Evolutionary conservation across 2,113 vertebrate species (phyloP).

Genomic region (Microtus pennsylvanicus): DNA sequence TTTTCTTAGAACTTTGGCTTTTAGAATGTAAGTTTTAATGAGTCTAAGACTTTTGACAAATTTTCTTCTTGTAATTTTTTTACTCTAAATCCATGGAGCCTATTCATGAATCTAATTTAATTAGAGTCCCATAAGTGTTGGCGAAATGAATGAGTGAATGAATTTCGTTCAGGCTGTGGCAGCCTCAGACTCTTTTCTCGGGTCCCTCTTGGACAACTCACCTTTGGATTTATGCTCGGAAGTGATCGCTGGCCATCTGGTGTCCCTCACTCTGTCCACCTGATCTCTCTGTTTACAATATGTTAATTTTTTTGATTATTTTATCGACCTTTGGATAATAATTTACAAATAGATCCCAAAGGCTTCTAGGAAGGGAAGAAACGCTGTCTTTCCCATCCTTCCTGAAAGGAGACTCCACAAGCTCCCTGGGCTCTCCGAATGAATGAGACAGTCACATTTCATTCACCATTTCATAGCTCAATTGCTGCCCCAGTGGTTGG

Average conservation of each 20-base stretch:
- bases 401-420: background rate
- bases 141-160: background rate
- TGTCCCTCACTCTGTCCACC: slow-evolving; percentile 50
- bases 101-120: background rate
- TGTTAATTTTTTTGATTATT: slow-evolving; percentile 57
- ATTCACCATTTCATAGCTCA: background rate
- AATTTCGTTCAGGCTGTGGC: background rate
- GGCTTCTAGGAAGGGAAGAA: background rate
- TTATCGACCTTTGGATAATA: slow-evolving; percentile 62
- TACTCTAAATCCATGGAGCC: background rate
- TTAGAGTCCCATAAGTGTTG: background rate
- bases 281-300: slow-evolving; percentile 68
- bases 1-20: background rate
- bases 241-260: slow-evolving; percentile 55
- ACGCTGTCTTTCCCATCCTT: background rate
- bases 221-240: slow-evolving; percentile 47
- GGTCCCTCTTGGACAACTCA: background rate
- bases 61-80: background rate
- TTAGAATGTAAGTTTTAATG: background rate
- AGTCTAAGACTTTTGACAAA: background rate
- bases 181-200: background rate
- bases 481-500: background rate
- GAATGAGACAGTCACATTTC: background rate
- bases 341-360: slow-evolving; percentile 53
- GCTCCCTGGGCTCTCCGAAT: background rate